phyloP scores from a whole-genome alignment of 2,888 invertebrate genomes.

The Leucophenga montana region DNA sequence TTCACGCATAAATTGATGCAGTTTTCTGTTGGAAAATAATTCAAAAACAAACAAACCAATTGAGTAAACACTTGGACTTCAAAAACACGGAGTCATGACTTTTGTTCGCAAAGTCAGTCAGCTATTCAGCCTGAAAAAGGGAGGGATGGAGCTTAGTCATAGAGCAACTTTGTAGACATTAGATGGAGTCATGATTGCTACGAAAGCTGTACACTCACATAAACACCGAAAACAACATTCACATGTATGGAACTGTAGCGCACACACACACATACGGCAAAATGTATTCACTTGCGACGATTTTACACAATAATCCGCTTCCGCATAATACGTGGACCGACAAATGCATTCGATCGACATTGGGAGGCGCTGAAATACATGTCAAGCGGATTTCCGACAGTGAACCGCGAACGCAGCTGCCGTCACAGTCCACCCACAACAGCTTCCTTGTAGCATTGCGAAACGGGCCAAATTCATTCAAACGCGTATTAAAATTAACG shows the following conservation, averaged over 20 bases:
- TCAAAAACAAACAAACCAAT: constrained; percentile 34
- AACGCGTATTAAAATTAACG: constrained; percentile 63
- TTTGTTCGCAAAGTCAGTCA: not conserved
- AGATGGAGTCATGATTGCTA: constrained; percentile 3
- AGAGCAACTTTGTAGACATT: too few relatives aligned
- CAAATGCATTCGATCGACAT: not conserved
- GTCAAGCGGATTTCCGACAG: constrained; percentile 56
- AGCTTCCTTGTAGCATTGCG: not conserved
- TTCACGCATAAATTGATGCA: constrained; percentile 64
- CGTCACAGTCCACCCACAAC: constrained; percentile 1
- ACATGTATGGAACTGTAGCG: constrained; percentile 22
- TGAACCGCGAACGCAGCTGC: constrained; percentile 34
- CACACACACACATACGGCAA: constrained; percentile 12
- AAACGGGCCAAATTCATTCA: constrained; percentile 47
- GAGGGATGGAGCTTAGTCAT: too few relatives aligned
- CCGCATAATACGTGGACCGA: constrained; percentile 3
- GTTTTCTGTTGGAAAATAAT: constrained; percentile 40
- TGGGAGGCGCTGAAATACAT: constrained; percentile 21
- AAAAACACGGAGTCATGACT: not conserved
- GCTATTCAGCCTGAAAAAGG: not conserved
- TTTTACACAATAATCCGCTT: constrained; percentile 19
- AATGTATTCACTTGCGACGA: not conserved
- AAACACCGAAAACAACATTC: constrained; percentile 9
- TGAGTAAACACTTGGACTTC: constrained; percentile 31
- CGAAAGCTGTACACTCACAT: constrained; percentile 25